A percentile compares a stretch with the other conserved stretches of the same genome.
Evolutionary conservation across 1,140 invertebrate genomes (phyloP).

Genomic region (Hydropsyche tenuis): DNA sequence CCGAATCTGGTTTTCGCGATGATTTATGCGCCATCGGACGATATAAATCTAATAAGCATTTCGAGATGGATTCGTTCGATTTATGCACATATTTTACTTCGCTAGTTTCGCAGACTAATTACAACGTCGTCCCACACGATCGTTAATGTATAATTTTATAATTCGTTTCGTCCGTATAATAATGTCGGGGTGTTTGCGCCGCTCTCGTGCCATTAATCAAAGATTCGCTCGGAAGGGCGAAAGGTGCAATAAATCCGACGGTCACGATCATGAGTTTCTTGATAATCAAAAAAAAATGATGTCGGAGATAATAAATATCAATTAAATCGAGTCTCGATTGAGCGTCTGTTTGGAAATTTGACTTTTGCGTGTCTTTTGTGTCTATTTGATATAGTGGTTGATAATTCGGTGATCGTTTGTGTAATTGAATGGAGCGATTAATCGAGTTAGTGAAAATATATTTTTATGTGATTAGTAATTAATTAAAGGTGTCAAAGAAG

Average conservation of each 20-base stretch:
- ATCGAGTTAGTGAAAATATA: too few species aligned
- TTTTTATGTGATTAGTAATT: too few species aligned
- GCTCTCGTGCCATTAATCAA: constrained; percentile 18
- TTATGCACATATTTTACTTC: constrained; percentile 17
- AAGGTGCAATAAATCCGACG: constrained; percentile 3
- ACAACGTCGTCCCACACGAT: constrained; percentile 16
- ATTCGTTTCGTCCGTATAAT: constrained; percentile 1
- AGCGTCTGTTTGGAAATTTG: too few species aligned
- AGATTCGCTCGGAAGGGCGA: constrained; percentile 2
- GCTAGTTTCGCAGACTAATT: constrained; percentile 8
- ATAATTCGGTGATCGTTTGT: too few species aligned
- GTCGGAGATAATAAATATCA: too few species aligned
- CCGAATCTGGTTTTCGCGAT: constrained; percentile 8
- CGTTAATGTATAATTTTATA: constrained; percentile 26
- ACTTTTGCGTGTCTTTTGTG: too few species aligned
- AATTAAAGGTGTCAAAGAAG: too few species aligned
- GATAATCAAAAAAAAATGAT: too few species aligned
- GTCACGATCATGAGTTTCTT: too few species aligned
- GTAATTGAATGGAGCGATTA: too few species aligned
- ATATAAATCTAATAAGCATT: constrained; percentile 22
- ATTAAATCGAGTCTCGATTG: too few species aligned
- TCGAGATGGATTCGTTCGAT: constrained; percentile 10
- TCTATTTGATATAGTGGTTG: too few species aligned
- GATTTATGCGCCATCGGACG: constrained; percentile 10
- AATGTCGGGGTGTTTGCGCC: not conserved